phyloP scores from a whole-genome alignment of 2,888 invertebrate genomes.

The Machimus atricapillus region DNA sequence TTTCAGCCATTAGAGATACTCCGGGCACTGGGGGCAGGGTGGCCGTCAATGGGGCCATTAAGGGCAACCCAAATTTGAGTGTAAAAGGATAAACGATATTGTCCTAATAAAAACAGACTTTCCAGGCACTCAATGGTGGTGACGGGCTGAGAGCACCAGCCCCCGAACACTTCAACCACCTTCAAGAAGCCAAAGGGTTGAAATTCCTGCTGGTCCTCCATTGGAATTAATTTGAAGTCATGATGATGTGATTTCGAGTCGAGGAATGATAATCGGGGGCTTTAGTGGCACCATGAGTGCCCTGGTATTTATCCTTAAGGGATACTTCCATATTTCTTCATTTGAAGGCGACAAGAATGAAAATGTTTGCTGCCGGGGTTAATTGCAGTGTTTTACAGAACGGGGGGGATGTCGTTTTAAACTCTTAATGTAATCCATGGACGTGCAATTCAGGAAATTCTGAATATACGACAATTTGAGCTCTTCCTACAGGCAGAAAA shows the following conservation, averaged over 20 bases:
- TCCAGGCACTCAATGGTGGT: not conserved
- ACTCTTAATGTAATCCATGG: not conserved
- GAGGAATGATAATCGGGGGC: conserved; percentile 23
- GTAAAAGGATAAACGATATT: conserved; percentile 19
- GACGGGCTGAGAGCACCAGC: not conserved
- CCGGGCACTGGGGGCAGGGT: not conserved
- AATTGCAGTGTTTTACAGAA: conserved; percentile 22
- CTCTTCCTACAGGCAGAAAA: not conserved
- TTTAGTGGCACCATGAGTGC: conserved; percentile 11
- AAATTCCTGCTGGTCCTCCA: conserved; percentile 17
- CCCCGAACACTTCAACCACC: not conserved
- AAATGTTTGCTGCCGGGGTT: not conserved
- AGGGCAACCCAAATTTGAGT: conserved; percentile 11
- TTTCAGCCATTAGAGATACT: not conserved
- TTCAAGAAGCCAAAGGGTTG: conserved; percentile 17
- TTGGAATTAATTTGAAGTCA: conserved; percentile 35
- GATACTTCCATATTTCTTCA: conserved; percentile 22
- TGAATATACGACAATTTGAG: not conserved
- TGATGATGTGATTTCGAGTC: conserved; percentile 25
- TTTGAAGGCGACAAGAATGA: not conserved
- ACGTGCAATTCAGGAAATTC: not conserved
- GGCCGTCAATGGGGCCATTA: not conserved
- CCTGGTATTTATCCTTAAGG: conserved; percentile 30
- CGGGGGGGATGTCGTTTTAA: not conserved
- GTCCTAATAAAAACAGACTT: conserved; percentile 31